Percentiles rank a stretch among this genome's conserved stretches.
Evolutionary conservation across 1,140 invertebrate species (phyloP).

Genomic region (Trachymyrmex cornetzi): DNA sequence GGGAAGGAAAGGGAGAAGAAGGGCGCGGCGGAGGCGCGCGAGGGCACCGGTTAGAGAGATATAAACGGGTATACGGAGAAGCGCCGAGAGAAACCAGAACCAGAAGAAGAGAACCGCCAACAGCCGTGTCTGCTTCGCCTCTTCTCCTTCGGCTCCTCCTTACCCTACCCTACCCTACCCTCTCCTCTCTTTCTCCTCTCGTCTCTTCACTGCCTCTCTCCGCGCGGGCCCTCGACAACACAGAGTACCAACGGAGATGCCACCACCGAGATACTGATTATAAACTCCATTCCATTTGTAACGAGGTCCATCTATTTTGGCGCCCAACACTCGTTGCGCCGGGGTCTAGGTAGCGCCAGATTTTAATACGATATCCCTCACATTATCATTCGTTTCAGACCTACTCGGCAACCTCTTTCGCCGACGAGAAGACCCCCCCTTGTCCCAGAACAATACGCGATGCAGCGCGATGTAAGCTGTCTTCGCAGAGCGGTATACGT

Average conservation of each 20-base stretch:
- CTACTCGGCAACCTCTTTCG: slow-evolving; percentile 24
- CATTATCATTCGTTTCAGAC: slow-evolving; percentile 83
- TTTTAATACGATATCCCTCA: slow-evolving; percentile 83
- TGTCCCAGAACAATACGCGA: slow-evolving; percentile 40
- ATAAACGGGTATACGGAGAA: slow-evolving; percentile 85
- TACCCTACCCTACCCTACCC: background rate
- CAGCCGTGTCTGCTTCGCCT: slow-evolving; percentile 47
- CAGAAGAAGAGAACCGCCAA: slow-evolving; percentile 70
- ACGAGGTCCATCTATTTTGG: slow-evolving; percentile 87
- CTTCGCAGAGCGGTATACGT: slow-evolving; percentile 31
- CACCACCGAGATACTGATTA: slow-evolving; percentile 85
- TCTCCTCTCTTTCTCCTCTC: background rate
- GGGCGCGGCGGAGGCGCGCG: slow-evolving; percentile 38
- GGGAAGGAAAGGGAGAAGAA: slow-evolving; percentile 20
- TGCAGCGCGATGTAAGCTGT: slow-evolving; percentile 27
- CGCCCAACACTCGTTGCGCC: slow-evolving; percentile 78
- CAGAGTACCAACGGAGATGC: slow-evolving; percentile 79
- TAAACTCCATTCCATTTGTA: slow-evolving; percentile 87
- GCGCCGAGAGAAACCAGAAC: slow-evolving; percentile 77
- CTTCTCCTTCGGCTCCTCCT: slow-evolving; percentile 48
- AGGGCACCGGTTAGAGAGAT: slow-evolving; percentile 79
- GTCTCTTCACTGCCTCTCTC: background rate
- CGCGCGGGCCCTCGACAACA: slow-evolving; percentile 70
- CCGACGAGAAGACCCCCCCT: background rate
- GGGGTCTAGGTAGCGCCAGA: slow-evolving; percentile 82